A percentile compares a stretch with the other conserved stretches of the same genome.
These are phyloP conservation scores for Paguma larvata DNA, from an alignment of 2,797 vertebrate species.

Conservation along the genomic window DNA sequence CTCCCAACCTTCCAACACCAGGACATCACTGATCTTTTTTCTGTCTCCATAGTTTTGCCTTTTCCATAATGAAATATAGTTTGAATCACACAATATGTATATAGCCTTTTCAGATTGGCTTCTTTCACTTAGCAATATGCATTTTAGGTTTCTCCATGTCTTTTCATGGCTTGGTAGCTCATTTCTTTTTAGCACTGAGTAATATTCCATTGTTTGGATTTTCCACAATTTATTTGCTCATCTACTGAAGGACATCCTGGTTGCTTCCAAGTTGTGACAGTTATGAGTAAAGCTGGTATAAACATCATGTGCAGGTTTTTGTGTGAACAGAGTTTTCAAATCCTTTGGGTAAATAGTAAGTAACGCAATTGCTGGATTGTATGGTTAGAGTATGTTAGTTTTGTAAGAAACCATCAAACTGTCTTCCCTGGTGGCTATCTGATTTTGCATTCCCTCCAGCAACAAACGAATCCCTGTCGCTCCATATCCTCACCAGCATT, in stretches of 20 bases:
- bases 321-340: neutral
- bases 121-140: neutral
- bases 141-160: neutral
- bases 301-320: neutral
- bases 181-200: neutral
- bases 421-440: neutral
- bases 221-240: neutral
- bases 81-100: neutral
- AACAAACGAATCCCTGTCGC: neutral
- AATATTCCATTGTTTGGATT: neutral
- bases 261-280: neutral
- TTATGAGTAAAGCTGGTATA: neutral
- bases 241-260: neutral
- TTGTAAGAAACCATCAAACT: neutral
- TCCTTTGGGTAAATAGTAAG: neutral
- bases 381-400: neutral
- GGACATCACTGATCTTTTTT: neutral
- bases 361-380: neutral
- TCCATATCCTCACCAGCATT: neutral
- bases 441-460: neutral
- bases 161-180: neutral
- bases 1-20: neutral
- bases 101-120: neutral
- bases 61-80: neutral
- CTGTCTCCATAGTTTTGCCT: neutral